Evolutionary conservation across 2,888 invertebrate species (phyloP).

Genomic region (Orthosia gracilis): DNA sequence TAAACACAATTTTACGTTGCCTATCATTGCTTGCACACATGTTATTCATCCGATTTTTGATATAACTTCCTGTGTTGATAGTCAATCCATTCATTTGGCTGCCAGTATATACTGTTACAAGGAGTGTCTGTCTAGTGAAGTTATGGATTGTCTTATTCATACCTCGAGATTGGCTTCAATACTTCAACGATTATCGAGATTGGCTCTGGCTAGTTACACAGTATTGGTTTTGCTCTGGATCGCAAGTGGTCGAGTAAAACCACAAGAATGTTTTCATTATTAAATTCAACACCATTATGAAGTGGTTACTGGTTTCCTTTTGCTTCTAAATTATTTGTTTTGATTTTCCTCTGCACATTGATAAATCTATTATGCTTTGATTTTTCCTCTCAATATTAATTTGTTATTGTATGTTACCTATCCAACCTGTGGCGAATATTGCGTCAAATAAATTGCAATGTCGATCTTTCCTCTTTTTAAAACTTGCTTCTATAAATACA

Average conservation of each 20-base stretch:
- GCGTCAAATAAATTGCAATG: neutral
- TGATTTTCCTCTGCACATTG: conserved; percentile 22
- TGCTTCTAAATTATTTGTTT: conserved; percentile 8
- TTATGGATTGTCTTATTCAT: conserved; percentile 31
- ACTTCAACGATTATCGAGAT: conserved; percentile 25
- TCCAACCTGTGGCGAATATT: neutral
- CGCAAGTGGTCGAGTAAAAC: conserved; percentile 16
- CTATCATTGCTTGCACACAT: neutral
- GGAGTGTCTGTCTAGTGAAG: neutral
- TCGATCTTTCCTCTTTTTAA: neutral
- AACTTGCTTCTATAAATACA: neutral
- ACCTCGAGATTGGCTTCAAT: conserved; percentile 32
- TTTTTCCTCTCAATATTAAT: conserved; percentile 30
- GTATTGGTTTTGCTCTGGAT: conserved; percentile 53
- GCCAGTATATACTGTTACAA: neutral
- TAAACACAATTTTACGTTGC: neutral
- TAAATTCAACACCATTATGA: conserved; percentile 31
- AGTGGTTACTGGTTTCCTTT: conserved; percentile 1
- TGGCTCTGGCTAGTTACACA: conserved; percentile 20
- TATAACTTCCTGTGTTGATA: neutral
- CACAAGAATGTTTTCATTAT: conserved; percentile 32
- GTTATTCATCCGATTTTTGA: neutral
- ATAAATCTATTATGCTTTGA: conserved; percentile 5
- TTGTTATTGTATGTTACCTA: conserved; percentile 21
- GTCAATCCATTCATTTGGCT: neutral